Evolutionary conservation across 2,888 invertebrate genomes (phyloP).

Genomic region (Plagiodera versicolora): DNA sequence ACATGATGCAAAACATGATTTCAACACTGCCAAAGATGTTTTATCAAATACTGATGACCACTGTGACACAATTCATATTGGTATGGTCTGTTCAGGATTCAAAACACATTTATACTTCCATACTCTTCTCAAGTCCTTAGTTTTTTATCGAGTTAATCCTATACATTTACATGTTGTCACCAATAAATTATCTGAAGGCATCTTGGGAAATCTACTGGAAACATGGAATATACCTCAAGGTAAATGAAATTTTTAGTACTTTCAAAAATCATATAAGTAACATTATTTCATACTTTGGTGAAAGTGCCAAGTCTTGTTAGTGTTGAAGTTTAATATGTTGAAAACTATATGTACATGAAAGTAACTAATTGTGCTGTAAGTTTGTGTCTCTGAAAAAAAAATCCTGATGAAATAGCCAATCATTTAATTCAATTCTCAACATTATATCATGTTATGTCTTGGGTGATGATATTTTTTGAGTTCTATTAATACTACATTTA

Average conservation of each 20-base stretch:
- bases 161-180: constrained; percentile 85
- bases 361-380: too few species aligned
- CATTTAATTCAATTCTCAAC: too few species aligned
- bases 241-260: too few species aligned
- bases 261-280: too few species aligned
- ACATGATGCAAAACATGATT: neutral
- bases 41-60: constrained; percentile 43
- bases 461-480: neutral
- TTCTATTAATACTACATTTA: neutral
- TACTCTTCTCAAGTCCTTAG: constrained; percentile 81
- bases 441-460: too few species aligned
- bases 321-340: too few species aligned
- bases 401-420: too few species aligned
- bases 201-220: constrained; percentile 71
- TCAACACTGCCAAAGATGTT: neutral
- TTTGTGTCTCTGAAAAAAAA: too few species aligned
- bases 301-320: too few species aligned
- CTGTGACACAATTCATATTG: constrained; percentile 81
- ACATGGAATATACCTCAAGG: constrained; percentile 87
- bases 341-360: too few species aligned
- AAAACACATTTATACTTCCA: constrained; percentile 78
- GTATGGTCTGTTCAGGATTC: constrained; percentile 85
- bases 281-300: too few species aligned
- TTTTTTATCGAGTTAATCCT: constrained; percentile 83
- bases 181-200: constrained; percentile 71